phyloP scores from a whole-genome alignment of 1,140 invertebrate species.

The Kradibia gibbosae region DNA sequence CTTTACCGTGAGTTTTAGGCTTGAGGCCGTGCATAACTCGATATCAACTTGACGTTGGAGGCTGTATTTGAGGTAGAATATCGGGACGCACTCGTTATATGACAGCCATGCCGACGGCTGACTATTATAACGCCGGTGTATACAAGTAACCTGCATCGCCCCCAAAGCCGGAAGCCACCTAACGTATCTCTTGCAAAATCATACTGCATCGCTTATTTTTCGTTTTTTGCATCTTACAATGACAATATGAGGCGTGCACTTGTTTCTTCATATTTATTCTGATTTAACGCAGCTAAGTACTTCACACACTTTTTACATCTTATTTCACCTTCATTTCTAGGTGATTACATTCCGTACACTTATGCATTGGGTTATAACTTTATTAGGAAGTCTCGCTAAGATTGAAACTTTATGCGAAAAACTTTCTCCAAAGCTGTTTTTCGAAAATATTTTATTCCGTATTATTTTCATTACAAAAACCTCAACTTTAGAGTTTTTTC shows the following conservation, averaged over 20 bases:
- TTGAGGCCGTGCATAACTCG: slow-evolving; percentile 2
- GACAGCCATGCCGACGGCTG: neutral
- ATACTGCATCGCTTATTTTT: neutral
- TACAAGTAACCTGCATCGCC: neutral
- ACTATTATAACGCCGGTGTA: neutral
- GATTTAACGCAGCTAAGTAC: neutral
- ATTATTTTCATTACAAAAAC: neutral
- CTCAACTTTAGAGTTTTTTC: neutral
- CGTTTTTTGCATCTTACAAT: neutral
- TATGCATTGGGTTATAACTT: neutral
- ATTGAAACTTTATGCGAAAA: neutral
- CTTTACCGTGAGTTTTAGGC: neutral
- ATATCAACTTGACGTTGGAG: neutral
- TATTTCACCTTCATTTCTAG: neutral
- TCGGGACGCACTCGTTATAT: neutral
- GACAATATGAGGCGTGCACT: neutral
- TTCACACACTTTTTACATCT: neutral
- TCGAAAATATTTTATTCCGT: neutral
- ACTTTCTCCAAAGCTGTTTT: neutral
- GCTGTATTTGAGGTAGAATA: too few relatives aligned
- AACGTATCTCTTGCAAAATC: neutral
- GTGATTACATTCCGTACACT: neutral
- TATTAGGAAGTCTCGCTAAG: slow-evolving; percentile 2
- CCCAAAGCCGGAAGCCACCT: neutral
- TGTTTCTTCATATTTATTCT: slow-evolving; percentile 11